These are phyloP conservation scores for Mastacembelus armatus DNA, from an alignment of 2,797 vertebrate genomes.

Conservation along the genomic window DNA sequence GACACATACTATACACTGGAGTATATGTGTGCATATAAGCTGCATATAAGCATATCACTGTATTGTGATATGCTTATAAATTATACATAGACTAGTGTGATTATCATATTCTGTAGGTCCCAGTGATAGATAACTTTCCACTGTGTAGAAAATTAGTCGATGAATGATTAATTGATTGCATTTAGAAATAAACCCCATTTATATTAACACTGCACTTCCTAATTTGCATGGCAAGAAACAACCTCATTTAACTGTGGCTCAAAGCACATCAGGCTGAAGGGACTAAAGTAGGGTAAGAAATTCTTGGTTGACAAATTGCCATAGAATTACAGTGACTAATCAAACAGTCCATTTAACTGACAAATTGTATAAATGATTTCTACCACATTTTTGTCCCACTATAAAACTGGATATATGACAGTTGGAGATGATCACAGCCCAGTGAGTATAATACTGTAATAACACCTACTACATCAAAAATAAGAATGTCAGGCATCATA, in stretches of 20 bases:
- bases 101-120: conserved; percentile 36
- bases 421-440: conserved; percentile 8
- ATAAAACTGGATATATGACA: conserved; percentile 12
- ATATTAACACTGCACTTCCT: conserved; percentile 39
- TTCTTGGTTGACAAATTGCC: conserved; percentile 27
- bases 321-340: conserved; percentile 42
- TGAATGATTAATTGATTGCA: conserved; percentile 67
- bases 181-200: conserved; percentile 44
- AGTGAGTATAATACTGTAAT: too few species aligned
- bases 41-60: conserved; percentile 14
- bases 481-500: conserved; percentile 11
- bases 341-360: conserved; percentile 34
- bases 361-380: conserved; percentile 24
- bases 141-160: conserved; percentile 52
- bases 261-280: conserved; percentile 38
- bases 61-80: conserved; percentile 41
- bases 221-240: conserved; percentile 40
- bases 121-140: conserved; percentile 45
- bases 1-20: too few species aligned
- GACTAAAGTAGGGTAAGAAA: conserved; percentile 33
- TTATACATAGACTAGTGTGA: conserved; percentile 41
- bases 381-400: conserved; percentile 1
- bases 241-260: conserved; percentile 37
- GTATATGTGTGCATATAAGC: too few species aligned
- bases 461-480: conserved; percentile 25